Evolutionary conservation across 2,888 invertebrate genomes (phyloP).

Genomic region (Agrilus cyanescens): DNA sequence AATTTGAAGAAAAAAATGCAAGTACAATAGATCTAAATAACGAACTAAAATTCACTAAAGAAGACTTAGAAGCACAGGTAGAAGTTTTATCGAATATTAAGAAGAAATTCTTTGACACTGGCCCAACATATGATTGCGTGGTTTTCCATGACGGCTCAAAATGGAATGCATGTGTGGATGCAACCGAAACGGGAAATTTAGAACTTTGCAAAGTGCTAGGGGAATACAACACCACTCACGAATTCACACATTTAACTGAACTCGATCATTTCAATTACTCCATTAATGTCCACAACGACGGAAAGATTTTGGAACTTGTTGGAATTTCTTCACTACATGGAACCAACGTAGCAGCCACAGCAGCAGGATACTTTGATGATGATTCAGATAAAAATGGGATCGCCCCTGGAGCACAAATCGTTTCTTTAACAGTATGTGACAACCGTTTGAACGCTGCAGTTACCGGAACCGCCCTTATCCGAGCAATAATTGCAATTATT

Average conservation of each 20-base stretch:
- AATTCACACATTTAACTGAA: slow-evolving; percentile 64
- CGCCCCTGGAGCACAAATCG: slow-evolving; percentile 91
- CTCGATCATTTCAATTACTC: slow-evolving; percentile 77
- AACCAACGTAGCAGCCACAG: slow-evolving; percentile 95
- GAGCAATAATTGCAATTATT: slow-evolving; percentile 86
- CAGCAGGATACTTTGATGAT: slow-evolving; percentile 80
- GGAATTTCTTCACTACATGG: slow-evolving; percentile 71
- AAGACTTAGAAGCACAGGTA: slow-evolving; percentile 77
- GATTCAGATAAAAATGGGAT: slow-evolving; percentile 84
- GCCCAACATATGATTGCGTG: slow-evolving; percentile 87
- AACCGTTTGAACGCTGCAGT: slow-evolving; percentile 89
- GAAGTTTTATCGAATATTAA: slow-evolving; percentile 74
- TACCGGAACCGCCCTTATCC: slow-evolving; percentile 83
- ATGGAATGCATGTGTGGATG: slow-evolving; percentile 84
- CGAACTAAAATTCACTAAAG: slow-evolving; percentile 71
- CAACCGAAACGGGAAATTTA: slow-evolving; percentile 70
- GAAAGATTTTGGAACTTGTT: slow-evolving; percentile 84
- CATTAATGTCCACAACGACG: slow-evolving; percentile 86
- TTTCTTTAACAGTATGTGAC: slow-evolving; percentile 91
- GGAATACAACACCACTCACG: slow-evolving; percentile 67
- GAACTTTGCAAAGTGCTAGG: slow-evolving; percentile 65
- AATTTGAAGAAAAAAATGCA: slow-evolving; percentile 47
- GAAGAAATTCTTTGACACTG: slow-evolving; percentile 77
- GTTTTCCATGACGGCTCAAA: slow-evolving; percentile 84
- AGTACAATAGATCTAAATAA: slow-evolving; percentile 27